Conservation (phyloP, 2,113 vertebrate genomes). For the Machaerirhynchus nigripectus region DNA sequence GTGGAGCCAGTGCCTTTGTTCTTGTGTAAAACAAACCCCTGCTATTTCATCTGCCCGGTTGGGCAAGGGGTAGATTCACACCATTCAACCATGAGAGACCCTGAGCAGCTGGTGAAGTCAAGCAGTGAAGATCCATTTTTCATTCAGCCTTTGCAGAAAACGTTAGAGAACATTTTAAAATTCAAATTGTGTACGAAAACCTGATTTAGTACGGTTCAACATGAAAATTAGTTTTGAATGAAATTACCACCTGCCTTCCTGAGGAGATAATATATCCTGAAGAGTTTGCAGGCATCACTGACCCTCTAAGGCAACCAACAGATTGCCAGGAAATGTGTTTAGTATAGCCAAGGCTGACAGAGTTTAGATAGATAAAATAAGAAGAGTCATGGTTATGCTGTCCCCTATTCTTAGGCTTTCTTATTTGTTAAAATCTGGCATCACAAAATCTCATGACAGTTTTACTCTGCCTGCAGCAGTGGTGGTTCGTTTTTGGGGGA, state of each 20-base stretch:
- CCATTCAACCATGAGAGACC: rapidly evolving
- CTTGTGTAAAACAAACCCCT: neutral
- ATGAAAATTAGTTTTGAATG: slow-evolving; percentile 26
- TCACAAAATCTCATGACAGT: neutral
- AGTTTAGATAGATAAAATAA: neutral
- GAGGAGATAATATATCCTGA: neutral
- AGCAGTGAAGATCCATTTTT: neutral
- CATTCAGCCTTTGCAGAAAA: neutral
- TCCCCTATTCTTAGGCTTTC: neutral
- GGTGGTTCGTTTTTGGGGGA: neutral
- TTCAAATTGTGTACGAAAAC: neutral
- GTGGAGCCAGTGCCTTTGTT: neutral
- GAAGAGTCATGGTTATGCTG: neutral
- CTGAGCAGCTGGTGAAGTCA: neutral
- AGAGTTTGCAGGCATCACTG: slow-evolving; percentile 4
- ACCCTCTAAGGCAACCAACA: neutral
- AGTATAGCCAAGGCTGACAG: neutral
- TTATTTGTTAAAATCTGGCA: neutral
- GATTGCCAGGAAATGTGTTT: neutral
- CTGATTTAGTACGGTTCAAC: slow-evolving; percentile 24
- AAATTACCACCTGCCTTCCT: slow-evolving; percentile 18
- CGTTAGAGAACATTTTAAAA: neutral
- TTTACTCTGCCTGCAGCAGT: neutral
- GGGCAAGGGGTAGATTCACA: neutral
- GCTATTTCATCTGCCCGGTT: neutral